Conservation (phyloP, 2,888 invertebrate genomes). For the Torymus texanus region DNA sequence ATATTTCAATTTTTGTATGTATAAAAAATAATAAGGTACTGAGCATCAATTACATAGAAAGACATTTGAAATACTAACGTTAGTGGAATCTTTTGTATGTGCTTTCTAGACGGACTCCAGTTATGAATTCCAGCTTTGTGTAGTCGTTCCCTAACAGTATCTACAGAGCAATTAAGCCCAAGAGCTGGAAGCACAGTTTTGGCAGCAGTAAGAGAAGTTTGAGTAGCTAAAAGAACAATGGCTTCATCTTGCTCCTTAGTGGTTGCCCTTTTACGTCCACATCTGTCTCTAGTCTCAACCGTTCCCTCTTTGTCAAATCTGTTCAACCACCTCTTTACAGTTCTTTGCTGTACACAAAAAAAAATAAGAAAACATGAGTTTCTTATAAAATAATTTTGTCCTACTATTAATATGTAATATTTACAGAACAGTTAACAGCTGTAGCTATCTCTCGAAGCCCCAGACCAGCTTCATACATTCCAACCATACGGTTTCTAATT, state of each 20-base stretch:
- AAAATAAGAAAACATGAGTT: constrained; percentile 22
- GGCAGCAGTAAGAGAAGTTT: constrained; percentile 72
- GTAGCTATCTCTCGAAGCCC: constrained; percentile 72
- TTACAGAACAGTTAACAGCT: constrained; percentile 73
- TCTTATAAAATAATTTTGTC: not conserved
- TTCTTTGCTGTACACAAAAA: constrained; percentile 68
- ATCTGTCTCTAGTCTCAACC: constrained; percentile 72
- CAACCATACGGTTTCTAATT: constrained; percentile 73
- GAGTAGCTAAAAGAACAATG: constrained; percentile 71
- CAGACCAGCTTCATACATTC: constrained; percentile 73
- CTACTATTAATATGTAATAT: constrained; percentile 9
- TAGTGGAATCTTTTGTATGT: constrained; percentile 71
- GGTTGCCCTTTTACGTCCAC: constrained; percentile 72
- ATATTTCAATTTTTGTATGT: not conserved
- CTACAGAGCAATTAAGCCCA: constrained; percentile 72
- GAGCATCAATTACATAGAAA: not conserved
- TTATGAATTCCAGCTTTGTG: constrained; percentile 74
- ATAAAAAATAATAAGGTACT: not conserved
- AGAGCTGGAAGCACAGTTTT: constrained; percentile 73
- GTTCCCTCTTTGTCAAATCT: constrained; percentile 73
- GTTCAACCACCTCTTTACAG: constrained; percentile 73
- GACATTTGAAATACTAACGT: constrained; percentile 61
- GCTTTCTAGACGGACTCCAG: constrained; percentile 73
- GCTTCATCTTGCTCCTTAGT: constrained; percentile 72
- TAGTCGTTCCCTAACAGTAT: constrained; percentile 71